These are phyloP conservation scores for Drosophila falleni DNA, from an alignment of 2,888 invertebrate genomes.

Conservation along the genomic window DNA sequence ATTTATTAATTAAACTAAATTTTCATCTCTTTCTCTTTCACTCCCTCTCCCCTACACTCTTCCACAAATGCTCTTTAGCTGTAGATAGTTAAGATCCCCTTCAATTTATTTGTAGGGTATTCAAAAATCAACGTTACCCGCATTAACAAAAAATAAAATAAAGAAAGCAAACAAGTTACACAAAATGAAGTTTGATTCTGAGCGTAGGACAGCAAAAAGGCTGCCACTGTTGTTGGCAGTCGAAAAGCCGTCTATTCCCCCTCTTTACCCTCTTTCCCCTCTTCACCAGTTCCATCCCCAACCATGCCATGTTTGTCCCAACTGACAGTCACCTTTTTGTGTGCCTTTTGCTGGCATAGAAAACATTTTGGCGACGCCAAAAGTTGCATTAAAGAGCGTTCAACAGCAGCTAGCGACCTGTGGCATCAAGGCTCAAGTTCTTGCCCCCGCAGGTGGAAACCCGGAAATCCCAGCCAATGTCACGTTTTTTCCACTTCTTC, in stretches of 20 bases:
- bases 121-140: neutral
- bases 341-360: slow-evolving; percentile 26
- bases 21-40: neutral
- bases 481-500: slow-evolving; percentile 53
- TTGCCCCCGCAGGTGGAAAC: slow-evolving; percentile 3
- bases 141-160: slow-evolving; percentile 1
- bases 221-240: slow-evolving; percentile 49
- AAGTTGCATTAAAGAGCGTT: slow-evolving; percentile 58
- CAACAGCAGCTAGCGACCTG: slow-evolving; percentile 40
- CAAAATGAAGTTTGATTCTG: slow-evolving; percentile 67
- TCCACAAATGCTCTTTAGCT: neutral
- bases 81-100: neutral
- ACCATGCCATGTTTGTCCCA: slow-evolving; percentile 13
- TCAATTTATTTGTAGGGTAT: slow-evolving; percentile 17
- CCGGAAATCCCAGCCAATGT: slow-evolving; percentile 54
- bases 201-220: slow-evolving; percentile 58
- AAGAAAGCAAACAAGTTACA: slow-evolving; percentile 40
- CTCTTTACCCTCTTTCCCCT: neutral
- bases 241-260: slow-evolving; percentile 15
- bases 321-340: slow-evolving; percentile 27
- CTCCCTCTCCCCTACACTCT: neutral
- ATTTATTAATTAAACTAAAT: neutral
- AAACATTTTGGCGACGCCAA: slow-evolving; percentile 52
- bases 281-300: neutral
- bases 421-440: slow-evolving; percentile 37